Conservation (phyloP, 1,140 invertebrate genomes). For the Zeugodacus cucurbitae region DNA sequence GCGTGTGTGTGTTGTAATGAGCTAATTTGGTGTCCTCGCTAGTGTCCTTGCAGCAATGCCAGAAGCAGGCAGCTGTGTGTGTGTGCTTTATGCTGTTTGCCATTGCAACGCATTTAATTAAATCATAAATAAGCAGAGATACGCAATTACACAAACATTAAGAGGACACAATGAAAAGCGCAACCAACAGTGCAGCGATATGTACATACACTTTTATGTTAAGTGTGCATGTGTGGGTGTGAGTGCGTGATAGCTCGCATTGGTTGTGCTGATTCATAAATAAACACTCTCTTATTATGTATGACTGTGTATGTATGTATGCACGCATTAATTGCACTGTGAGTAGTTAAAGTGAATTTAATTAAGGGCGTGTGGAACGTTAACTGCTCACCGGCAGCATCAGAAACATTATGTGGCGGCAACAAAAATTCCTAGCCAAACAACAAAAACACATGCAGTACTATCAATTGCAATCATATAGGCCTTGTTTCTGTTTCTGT, state of each 20-base stretch:
- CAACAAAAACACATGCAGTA: not conserved
- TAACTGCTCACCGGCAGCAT: constrained; percentile 29
- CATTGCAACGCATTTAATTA: constrained; percentile 43
- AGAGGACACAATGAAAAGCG: constrained; percentile 36
- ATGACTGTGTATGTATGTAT: not conserved
- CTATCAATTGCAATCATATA: not conserved
- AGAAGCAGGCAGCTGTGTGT: not conserved
- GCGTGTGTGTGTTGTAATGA: not conserved
- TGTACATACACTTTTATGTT: constrained; percentile 4
- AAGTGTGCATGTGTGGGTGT: not conserved
- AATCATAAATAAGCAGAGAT: constrained; percentile 46
- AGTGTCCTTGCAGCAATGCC: constrained; percentile 6
- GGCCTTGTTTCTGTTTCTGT: not conserved
- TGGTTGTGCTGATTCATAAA: not conserved
- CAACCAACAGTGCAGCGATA: not conserved
- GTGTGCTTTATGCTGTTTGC: not conserved
- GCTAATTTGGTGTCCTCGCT: not conserved
- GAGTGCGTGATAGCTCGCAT: not conserved
- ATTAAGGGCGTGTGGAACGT: constrained; percentile 33
- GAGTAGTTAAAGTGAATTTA: constrained; percentile 37
- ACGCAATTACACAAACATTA: constrained; percentile 46
- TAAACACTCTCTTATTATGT: not conserved
- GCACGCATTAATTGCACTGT: not conserved
- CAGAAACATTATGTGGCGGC: not conserved
- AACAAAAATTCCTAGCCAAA: not conserved